Percentiles rank a stretch among this genome's conserved stretches.
These are phyloP conservation scores for Hymenopus coronatus DNA, from an alignment of 2,888 invertebrate genomes.

Conservation along the genomic window DNA sequence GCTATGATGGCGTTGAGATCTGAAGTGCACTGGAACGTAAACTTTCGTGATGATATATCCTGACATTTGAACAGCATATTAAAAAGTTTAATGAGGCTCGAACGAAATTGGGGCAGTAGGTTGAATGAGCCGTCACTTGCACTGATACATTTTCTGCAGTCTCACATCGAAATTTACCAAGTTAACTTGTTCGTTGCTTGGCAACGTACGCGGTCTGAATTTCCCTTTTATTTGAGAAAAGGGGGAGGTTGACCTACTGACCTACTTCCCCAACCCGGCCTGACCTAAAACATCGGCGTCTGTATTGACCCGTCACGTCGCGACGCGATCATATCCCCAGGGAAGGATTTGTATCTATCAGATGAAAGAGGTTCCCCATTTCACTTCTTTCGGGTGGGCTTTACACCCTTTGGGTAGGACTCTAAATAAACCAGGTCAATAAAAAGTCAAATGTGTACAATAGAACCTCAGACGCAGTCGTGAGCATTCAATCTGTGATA, in stretches of 20 bases:
- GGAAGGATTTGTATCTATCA: neutral
- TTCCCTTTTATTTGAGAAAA: neutral
- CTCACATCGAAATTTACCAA: neutral
- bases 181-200: neutral
- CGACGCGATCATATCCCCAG: neutral
- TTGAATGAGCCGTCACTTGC: neutral
- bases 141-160: neutral
- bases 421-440: no score
- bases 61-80: no score
- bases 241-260: neutral
- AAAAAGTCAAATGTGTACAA: no score
- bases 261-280: neutral
- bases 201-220: neutral
- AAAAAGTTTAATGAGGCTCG: neutral
- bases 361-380: neutral
- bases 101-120: neutral
- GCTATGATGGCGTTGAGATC: no score
- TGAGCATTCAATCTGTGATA: no score
- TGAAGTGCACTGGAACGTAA: no score
- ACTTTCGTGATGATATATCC: no score
- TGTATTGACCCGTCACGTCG: neutral
- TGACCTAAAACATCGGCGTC: neutral
- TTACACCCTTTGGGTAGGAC: no score
- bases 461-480: no score
- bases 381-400: no score